A percentile compares a stretch with the other conserved stretches of the same genome.
Conservation (phyloP, 2,113 vertebrate genomes). For the Malurus cyaneus region DNA sequence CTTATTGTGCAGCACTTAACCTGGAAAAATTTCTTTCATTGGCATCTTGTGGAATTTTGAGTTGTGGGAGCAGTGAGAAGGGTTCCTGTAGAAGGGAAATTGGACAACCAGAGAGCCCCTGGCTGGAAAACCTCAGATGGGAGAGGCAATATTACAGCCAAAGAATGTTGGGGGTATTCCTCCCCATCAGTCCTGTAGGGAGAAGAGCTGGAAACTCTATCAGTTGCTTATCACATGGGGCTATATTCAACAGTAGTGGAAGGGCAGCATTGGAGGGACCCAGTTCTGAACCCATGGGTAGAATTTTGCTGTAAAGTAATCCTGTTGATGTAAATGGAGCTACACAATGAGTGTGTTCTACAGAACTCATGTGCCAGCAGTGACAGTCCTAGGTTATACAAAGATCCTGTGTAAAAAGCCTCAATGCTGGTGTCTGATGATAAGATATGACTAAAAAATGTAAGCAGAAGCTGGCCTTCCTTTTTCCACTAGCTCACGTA, state of each 20-base stretch:
- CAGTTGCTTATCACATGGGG: accelerated
- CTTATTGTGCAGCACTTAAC: background rate
- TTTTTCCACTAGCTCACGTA: background rate
- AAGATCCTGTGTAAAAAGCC: background rate
- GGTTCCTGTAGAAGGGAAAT: background rate
- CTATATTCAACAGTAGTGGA: background rate
- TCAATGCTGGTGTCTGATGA: background rate
- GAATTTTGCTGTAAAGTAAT: background rate
- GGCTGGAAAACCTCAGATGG: background rate
- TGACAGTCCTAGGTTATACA: background rate
- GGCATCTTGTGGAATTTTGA: background rate
- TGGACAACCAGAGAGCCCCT: background rate
- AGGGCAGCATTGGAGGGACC: background rate
- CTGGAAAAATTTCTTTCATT: background rate
- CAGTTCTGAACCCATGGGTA: background rate
- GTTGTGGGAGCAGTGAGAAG: background rate
- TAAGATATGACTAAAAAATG: background rate
- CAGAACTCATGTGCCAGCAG: accelerated
- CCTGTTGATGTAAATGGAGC: background rate
- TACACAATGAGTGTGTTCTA: background rate
- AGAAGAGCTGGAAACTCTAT: background rate
- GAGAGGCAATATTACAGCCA: accelerated
- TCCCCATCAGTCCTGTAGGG: background rate
- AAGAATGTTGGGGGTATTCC: background rate
- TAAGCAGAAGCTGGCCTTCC: background rate